phyloP scores from a whole-genome alignment of 2,888 invertebrate genomes.

The Apotomis turbidana region DNA sequence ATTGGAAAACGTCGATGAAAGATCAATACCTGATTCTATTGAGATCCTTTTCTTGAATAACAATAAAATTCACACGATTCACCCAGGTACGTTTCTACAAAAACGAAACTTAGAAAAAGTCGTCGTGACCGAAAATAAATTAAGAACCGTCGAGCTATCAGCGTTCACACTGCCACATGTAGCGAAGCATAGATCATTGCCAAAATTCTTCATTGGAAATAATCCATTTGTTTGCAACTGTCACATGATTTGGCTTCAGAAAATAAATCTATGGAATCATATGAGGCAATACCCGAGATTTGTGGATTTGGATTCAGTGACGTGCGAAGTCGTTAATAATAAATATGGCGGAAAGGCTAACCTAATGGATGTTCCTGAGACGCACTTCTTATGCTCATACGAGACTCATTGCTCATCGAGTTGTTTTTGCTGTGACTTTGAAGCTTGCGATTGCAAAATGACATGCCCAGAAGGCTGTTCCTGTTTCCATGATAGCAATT shows the following conservation, averaged over 20 bases:
- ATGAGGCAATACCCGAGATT: constrained; percentile 90
- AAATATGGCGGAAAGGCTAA: constrained; percentile 86
- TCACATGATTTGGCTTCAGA: constrained; percentile 93
- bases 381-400: constrained; percentile 92
- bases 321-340: constrained; percentile 89
- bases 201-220: constrained; percentile 90
- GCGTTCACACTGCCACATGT: constrained; percentile 88
- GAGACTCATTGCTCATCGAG: constrained; percentile 92
- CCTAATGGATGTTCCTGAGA: constrained; percentile 87
- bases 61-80: constrained; percentile 88
- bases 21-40: constrained; percentile 89
- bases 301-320: constrained; percentile 89
- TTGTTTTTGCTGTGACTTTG: constrained; percentile 94
- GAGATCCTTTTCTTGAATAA: constrained; percentile 90
- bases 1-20: constrained; percentile 87
- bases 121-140: constrained; percentile 89
- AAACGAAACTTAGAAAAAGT: constrained; percentile 90
- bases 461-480: constrained; percentile 93
- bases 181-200: constrained; percentile 86
- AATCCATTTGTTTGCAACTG: constrained; percentile 95
- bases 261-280: constrained; percentile 89
- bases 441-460: constrained; percentile 95
- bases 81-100: constrained; percentile 88
- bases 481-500: constrained; percentile 93
- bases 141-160: constrained; percentile 88